phyloP scores from a whole-genome alignment of 2,797 vertebrate genomes.

The Lutjanus campechanus region DNA sequence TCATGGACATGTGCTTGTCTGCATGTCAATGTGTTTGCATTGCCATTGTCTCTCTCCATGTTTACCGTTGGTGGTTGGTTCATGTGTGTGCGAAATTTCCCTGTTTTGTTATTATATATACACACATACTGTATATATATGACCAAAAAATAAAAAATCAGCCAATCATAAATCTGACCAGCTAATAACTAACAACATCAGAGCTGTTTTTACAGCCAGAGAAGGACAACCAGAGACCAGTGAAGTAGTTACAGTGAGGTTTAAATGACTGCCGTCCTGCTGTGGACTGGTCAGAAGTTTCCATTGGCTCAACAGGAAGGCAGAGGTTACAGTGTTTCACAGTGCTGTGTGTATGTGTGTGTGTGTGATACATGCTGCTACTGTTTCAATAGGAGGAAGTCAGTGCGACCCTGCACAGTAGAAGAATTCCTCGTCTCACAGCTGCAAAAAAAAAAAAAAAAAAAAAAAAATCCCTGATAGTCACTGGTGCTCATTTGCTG shows the following conservation, averaged over 20 bases:
- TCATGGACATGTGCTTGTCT: neutral
- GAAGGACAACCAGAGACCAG: neutral
- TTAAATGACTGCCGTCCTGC: conserved; percentile 44
- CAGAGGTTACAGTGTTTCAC: conserved; percentile 61
- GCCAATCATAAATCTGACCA: neutral
- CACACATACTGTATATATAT: too few species aligned
- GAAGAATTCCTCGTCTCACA: conserved; percentile 56
- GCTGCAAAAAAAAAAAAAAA: conserved; percentile 22
- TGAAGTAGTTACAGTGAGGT: neutral
- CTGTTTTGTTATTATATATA: neutral
- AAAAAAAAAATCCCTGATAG: neutral
- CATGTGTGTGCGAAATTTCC: neutral
- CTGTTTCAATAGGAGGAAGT: conserved; percentile 88
- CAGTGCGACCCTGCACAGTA: conserved; percentile 53
- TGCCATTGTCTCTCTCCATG: neutral
- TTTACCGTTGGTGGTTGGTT: neutral
- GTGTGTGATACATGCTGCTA: conserved; percentile 72
- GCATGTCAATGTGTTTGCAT: neutral
- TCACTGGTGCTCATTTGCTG: neutral
- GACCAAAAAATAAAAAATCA: neutral
- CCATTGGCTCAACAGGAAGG: conserved; percentile 78
- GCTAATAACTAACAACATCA: neutral
- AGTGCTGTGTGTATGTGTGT: conserved; percentile 18
- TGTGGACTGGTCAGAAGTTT: conserved; percentile 68
- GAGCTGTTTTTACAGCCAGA: neutral